These are phyloP conservation scores for Brotula barbata DNA, from an alignment of 2,797 vertebrate genomes.

Conservation along the genomic window DNA sequence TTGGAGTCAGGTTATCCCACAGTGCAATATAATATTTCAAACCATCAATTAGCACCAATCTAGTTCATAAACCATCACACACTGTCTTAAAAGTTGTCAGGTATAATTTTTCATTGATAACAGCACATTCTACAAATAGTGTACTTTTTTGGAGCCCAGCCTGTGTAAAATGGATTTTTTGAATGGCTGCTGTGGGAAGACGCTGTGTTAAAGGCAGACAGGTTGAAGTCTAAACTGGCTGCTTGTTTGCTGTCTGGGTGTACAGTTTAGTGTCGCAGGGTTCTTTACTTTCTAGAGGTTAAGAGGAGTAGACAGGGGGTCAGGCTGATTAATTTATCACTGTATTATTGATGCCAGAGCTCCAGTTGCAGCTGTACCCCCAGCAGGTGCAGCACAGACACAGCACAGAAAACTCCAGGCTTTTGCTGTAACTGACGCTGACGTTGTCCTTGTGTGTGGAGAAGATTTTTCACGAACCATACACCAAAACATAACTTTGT, in stretches of 20 bases:
- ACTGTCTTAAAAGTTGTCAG: no score
- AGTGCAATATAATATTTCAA: no score
- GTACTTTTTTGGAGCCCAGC: no score
- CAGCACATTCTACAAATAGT: no score
- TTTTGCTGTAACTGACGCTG: not conserved
- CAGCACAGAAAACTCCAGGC: not conserved
- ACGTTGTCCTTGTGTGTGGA: not conserved
- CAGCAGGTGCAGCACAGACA: slow-evolving; percentile 11
- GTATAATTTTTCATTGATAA: no score
- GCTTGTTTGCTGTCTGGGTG: slow-evolving; percentile 17
- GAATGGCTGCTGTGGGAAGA: not conserved
- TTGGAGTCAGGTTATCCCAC: no score
- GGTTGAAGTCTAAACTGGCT: not conserved
- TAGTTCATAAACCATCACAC: no score
- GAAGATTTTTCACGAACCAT: not conserved
- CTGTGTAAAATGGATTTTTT: no score
- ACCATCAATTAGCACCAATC: no score
- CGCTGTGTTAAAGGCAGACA: no score
- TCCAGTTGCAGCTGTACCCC: slow-evolving; percentile 53
- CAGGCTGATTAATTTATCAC: slow-evolving; percentile 45
- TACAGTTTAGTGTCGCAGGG: slow-evolving; percentile 38
- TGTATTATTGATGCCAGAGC: slow-evolving; percentile 70
- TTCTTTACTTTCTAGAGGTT: slow-evolving; percentile 39
- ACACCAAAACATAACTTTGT: not conserved
- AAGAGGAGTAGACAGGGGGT: slow-evolving; percentile 40